Percentiles rank a stretch among this genome's conserved stretches.
phyloP scores from a whole-genome alignment of 2,888 invertebrate species.

The Pyrgus malvae region DNA sequence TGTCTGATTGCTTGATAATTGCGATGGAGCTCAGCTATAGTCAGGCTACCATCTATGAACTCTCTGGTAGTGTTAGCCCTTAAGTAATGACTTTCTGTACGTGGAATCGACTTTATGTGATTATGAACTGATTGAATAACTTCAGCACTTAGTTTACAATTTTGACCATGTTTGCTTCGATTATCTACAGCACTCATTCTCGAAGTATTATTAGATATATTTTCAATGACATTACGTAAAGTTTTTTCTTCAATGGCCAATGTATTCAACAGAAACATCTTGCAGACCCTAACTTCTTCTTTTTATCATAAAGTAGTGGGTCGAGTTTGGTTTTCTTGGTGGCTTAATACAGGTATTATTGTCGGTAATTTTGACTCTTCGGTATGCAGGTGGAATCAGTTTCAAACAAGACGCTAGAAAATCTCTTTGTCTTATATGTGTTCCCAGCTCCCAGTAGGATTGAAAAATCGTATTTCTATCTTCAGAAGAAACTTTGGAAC shows the following conservation, averaged over 20 bases:
- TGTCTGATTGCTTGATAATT: slow-evolving; percentile 12
- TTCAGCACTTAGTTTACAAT: slow-evolving; percentile 23
- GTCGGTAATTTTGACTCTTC: slow-evolving; percentile 23
- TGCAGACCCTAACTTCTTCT: slow-evolving; percentile 32
- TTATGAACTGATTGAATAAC: slow-evolving; percentile 27
- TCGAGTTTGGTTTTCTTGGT: slow-evolving; percentile 15
- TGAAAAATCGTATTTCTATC: slow-evolving; percentile 29
- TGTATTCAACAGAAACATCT: slow-evolving; percentile 33
- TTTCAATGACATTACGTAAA: slow-evolving; percentile 20
- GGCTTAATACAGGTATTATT: slow-evolving; percentile 6
- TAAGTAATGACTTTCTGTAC: slow-evolving; percentile 30
- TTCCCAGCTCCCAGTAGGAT: slow-evolving; percentile 27
- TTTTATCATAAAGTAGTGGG: slow-evolving; percentile 24
- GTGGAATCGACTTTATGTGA: slow-evolving; percentile 31
- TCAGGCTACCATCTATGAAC: slow-evolving; percentile 31
- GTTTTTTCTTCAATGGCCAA: slow-evolving; percentile 26
- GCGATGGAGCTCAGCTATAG: slow-evolving; percentile 28
- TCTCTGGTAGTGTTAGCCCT: slow-evolving; percentile 27
- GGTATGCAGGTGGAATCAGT: slow-evolving; percentile 22
- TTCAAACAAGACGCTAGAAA: slow-evolving; percentile 29
- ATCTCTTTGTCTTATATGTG: slow-evolving; percentile 32
- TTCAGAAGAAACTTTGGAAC: slow-evolving; percentile 25
- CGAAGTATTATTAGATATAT: slow-evolving; percentile 17
- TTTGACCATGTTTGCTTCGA: slow-evolving; percentile 25
- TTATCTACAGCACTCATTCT: slow-evolving; percentile 16